Conservation (phyloP, 2,888 invertebrate genomes). For the Azorinus chamasolen region DNA sequence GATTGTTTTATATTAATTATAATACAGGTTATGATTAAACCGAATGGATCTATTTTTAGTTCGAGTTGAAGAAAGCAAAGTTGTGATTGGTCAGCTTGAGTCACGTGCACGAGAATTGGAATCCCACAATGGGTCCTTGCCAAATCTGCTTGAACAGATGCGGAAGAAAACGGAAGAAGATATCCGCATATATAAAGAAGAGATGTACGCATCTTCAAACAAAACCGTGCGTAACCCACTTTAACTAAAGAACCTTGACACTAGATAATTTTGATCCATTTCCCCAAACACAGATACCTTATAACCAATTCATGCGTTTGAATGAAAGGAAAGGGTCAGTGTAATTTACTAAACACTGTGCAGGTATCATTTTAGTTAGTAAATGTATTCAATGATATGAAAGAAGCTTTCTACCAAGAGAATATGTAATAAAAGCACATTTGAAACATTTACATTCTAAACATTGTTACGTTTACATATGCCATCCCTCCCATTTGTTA, state of each 20-base stretch:
- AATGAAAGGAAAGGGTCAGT: neutral
- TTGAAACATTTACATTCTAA: too few relatives aligned
- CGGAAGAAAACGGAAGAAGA: slow-evolving; percentile 47
- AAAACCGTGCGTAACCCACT: slow-evolving; percentile 38
- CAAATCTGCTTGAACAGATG: slow-evolving; percentile 47
- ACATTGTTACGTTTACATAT: too few relatives aligned
- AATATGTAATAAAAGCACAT: too few relatives aligned
- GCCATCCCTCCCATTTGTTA: too few relatives aligned
- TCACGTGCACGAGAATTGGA: slow-evolving; percentile 29
- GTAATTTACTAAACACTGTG: neutral
- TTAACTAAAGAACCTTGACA: too few relatives aligned
- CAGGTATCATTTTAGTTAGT: neutral
- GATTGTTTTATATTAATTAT: too few relatives aligned
- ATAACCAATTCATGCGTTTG: neutral
- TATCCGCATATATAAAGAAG: slow-evolving; percentile 37
- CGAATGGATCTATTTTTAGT: slow-evolving; percentile 27
- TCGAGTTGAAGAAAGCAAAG: slow-evolving; percentile 38
- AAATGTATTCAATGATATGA: too few relatives aligned
- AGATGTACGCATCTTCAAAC: slow-evolving; percentile 32
- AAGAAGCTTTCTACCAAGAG: too few relatives aligned
- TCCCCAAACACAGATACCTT: neutral
- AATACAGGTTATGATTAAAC: too few relatives aligned
- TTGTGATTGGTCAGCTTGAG: slow-evolving; percentile 39
- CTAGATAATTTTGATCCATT: neutral
- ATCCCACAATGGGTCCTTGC: slow-evolving; percentile 33